A percentile compares a stretch with the other conserved stretches of the same genome.
phyloP scores from a whole-genome alignment of 2,113 vertebrate genomes.

The Orcinus orca region DNA sequence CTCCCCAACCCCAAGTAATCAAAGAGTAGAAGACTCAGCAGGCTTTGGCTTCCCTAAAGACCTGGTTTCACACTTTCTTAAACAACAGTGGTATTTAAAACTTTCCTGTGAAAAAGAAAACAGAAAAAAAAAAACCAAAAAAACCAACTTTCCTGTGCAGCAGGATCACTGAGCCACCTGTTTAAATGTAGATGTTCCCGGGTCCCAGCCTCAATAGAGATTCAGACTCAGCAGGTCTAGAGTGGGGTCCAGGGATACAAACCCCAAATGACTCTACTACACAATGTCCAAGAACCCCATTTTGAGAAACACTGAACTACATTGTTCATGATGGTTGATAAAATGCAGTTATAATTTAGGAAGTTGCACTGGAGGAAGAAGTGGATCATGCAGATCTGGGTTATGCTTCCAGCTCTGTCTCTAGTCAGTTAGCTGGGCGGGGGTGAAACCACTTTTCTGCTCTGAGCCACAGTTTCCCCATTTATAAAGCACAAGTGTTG shows the following conservation, averaged over 20 bases:
- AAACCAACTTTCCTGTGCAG: background rate
- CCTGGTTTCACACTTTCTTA: background rate
- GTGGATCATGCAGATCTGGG: background rate
- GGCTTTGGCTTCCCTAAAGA: background rate
- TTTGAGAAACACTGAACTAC: background rate
- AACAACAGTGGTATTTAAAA: background rate
- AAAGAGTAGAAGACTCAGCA: background rate
- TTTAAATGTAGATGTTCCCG: background rate
- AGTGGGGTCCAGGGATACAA: background rate
- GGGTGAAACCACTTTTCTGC: background rate
- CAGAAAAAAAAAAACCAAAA: no score
- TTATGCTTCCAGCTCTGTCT: background rate
- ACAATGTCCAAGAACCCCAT: background rate
- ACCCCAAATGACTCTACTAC: background rate
- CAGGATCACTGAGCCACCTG: background rate
- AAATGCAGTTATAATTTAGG: background rate
- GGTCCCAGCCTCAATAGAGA: background rate
- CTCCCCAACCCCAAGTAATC: no score
- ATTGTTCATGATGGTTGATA: background rate
- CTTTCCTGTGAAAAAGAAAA: background rate
- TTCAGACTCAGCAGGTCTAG: background rate
- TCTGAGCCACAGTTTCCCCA: background rate
- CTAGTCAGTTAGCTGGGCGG: background rate
- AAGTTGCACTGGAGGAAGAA: background rate
- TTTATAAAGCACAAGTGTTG: background rate